Conservation (phyloP, 2,113 vertebrate species). For the Ptyas mucosa region DNA sequence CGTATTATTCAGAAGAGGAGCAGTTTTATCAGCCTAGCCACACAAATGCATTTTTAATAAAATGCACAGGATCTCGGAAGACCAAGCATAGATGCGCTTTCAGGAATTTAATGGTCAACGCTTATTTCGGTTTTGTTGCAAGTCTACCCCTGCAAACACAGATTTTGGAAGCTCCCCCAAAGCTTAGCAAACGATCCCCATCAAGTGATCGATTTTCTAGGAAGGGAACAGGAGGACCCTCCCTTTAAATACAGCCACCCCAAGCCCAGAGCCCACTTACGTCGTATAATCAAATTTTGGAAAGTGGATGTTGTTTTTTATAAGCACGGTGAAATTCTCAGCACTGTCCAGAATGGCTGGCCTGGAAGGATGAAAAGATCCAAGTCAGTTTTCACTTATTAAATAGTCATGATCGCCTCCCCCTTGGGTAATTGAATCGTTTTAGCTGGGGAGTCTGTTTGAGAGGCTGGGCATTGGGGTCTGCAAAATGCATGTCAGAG, state of each 20-base stretch:
- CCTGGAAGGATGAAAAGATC: conserved; percentile 53
- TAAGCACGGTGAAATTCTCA: conserved; percentile 83
- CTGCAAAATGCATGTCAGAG: not conserved
- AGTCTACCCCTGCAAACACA: not conserved
- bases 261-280: conserved; percentile 56
- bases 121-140: not conserved
- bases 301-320: conserved; percentile 82
- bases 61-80: not conserved
- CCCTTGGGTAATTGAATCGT: conserved; percentile 14
- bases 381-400: conserved; percentile 24
- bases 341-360: conserved; percentile 75
- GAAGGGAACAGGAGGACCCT: not conserved
- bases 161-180: not conserved
- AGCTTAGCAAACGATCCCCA: not conserved
- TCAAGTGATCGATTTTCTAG: not conserved
- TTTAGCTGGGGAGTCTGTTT: conserved; percentile 25
- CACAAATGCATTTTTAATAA: not conserved
- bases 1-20: not conserved
- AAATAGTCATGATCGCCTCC: conserved; percentile 21
- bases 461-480: not conserved
- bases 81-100: not conserved
- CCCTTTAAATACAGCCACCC: not conserved
- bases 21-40: not conserved
- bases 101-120: not conserved
- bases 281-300: conserved; percentile 76